These are phyloP conservation scores for Liasis olivaceus DNA, from an alignment of 2,797 vertebrate species.

Conservation along the genomic window DNA sequence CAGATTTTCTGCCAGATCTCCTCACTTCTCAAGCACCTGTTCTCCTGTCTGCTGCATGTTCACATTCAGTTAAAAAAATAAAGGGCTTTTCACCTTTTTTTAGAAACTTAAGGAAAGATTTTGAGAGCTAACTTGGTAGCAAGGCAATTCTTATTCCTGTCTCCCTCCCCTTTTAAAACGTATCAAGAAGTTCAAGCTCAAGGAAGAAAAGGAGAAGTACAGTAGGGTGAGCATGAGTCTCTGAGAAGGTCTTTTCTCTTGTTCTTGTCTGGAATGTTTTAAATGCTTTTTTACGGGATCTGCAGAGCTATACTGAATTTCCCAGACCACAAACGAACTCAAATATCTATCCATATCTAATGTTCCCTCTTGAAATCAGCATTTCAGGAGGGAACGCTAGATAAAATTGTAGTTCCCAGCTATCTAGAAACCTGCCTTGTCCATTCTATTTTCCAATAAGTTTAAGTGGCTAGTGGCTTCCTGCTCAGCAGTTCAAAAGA, in stretches of 20 bases:
- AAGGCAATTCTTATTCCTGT: slow-evolving; percentile 59
- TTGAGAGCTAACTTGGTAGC: slow-evolving; percentile 63
- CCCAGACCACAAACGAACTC: not conserved
- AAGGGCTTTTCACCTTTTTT: slow-evolving; percentile 60
- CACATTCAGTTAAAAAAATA: slow-evolving; percentile 50
- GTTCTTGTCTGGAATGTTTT: not conserved
- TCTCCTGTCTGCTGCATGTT: slow-evolving; percentile 57
- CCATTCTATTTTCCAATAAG: not conserved
- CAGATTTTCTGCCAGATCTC: slow-evolving; percentile 67
- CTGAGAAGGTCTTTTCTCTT: slow-evolving; percentile 57
- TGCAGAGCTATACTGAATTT: not conserved
- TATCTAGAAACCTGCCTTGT: not conserved
- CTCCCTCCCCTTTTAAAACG: slow-evolving; percentile 50
- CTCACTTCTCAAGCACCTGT: slow-evolving; percentile 57
- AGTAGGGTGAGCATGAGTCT: not conserved
- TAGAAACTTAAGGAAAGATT: slow-evolving; percentile 62
- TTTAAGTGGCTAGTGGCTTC: not conserved
- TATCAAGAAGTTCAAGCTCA: slow-evolving; percentile 41
- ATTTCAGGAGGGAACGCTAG: not conserved
- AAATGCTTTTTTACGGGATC: not conserved
- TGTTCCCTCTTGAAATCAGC: too few species aligned
- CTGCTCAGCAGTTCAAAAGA: not conserved
- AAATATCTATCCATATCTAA: not conserved
- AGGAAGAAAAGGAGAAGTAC: not conserved
- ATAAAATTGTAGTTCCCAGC: not conserved